A percentile compares a stretch with the other conserved stretches of the same genome.
Conservation (phyloP, 2,113 vertebrate species). For the Amia ocellicauda region DNA sequence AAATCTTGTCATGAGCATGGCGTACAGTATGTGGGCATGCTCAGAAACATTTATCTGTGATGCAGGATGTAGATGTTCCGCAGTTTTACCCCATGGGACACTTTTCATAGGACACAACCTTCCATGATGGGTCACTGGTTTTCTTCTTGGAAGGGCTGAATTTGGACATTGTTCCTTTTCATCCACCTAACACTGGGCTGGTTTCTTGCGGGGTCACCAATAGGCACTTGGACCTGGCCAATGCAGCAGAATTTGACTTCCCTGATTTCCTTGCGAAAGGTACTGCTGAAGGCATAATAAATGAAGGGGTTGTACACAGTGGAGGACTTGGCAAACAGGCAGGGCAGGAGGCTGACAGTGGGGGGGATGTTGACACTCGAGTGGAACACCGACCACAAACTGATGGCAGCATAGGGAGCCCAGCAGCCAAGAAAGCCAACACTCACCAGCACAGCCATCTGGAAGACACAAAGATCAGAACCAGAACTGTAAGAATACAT, state of each 20-base stretch:
- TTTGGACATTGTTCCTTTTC: not conserved
- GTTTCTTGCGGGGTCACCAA: not conserved
- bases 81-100: no score
- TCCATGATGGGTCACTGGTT: not conserved
- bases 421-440: slow-evolving; percentile 73
- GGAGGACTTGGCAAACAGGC: slow-evolving; percentile 81
- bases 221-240: slow-evolving; percentile 26
- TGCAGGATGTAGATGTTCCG: no score
- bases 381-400: slow-evolving; percentile 71
- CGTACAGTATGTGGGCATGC: no score
- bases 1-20: no score
- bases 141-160: not conserved
- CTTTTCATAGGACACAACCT: no score
- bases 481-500: no score
- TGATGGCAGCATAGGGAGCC: slow-evolving; percentile 72
- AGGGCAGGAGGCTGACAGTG: slow-evolving; percentile 70
- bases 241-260: slow-evolving; percentile 47
- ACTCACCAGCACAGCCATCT: slow-evolving; percentile 78
- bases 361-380: slow-evolving; percentile 61
- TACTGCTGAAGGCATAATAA: slow-evolving; percentile 81
- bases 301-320: slow-evolving; percentile 80
- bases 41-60: no score
- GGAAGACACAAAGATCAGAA: slow-evolving; percentile 31
- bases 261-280: slow-evolving; percentile 68
- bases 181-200: slow-evolving; percentile 29